A percentile compares a stretch with the other conserved stretches of the same genome.
Conservation (phyloP, 2,888 invertebrate species). For the Mechanitis mazaeus region DNA sequence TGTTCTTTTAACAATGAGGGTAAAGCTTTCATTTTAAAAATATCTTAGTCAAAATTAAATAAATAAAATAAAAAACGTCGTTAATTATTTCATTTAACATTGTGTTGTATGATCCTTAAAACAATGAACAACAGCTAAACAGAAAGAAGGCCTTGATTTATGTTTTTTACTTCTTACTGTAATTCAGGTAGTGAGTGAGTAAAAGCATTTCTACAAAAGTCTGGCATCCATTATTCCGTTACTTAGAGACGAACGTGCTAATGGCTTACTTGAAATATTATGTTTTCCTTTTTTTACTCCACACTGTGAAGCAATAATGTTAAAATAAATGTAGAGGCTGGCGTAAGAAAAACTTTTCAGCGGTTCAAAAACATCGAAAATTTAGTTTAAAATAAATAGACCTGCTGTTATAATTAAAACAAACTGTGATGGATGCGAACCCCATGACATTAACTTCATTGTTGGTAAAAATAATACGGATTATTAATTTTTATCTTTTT, state of each 20-base stretch:
- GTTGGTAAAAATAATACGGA: no score
- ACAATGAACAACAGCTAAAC: background rate
- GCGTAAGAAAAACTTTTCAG: background rate
- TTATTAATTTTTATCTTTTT: no score
- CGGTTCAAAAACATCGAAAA: background rate
- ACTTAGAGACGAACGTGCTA: conserved; percentile 30
- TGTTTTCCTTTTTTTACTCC: conserved; percentile 25
- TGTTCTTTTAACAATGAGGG: background rate
- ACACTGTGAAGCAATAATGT: conserved; percentile 15
- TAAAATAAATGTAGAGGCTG: conserved; percentile 20
- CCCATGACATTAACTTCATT: no score
- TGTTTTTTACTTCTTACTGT: background rate
- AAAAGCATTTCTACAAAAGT: conserved; percentile 5
- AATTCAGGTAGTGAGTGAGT: conserved; percentile 5
- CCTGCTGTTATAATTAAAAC: no score
- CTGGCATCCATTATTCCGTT: conserved; percentile 4
- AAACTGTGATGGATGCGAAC: no score
- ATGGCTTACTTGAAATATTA: conserved; percentile 32
- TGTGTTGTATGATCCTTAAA: no score
- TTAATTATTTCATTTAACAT: no score
- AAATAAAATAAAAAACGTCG: no score
- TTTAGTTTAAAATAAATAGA: no score
- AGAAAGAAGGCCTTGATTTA: background rate
- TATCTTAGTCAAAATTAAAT: background rate
- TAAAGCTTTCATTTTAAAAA: background rate